A percentile compares a stretch with the other conserved stretches of the same genome.
These are phyloP conservation scores for Coenobita brevimanus DNA, from an alignment of 1,140 invertebrate genomes.

Conservation along the genomic window DNA sequence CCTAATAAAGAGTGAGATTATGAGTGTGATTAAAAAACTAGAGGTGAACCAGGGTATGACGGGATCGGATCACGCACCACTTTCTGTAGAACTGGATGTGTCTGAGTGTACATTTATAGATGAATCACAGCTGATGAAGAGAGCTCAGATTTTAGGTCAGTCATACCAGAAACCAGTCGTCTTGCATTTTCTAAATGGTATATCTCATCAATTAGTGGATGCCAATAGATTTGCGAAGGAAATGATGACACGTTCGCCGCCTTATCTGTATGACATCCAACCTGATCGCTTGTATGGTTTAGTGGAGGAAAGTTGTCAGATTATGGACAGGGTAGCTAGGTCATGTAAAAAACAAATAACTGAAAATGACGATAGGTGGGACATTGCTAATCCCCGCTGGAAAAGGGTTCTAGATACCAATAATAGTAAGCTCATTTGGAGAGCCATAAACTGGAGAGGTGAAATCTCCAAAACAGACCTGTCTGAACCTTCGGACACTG, in stretches of 20 bases:
- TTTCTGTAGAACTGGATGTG: conserved; percentile 11
- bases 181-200: background rate
- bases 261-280: too few relatives aligned
- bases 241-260: background rate
- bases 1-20: background rate
- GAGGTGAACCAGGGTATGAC: conserved; percentile 10
- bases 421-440: background rate
- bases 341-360: background rate
- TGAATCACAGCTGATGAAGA: background rate
- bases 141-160: conserved; percentile 1
- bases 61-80: conserved; percentile 34
- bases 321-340: background rate
- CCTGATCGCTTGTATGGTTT: background rate
- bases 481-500: background rate
- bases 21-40: conserved; percentile 8
- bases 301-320: background rate
- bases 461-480: background rate
- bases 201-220: background rate
- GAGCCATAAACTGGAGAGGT: conserved; percentile 27
- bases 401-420: conserved; percentile 26
- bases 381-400: conserved; percentile 12
- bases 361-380: background rate
- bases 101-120: background rate
- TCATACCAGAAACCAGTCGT: background rate
- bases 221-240: background rate